Percentiles rank a stretch among this genome's conserved stretches.
Conservation (phyloP, 2,113 vertebrate genomes). For the Zosterops pallidus region DNA sequence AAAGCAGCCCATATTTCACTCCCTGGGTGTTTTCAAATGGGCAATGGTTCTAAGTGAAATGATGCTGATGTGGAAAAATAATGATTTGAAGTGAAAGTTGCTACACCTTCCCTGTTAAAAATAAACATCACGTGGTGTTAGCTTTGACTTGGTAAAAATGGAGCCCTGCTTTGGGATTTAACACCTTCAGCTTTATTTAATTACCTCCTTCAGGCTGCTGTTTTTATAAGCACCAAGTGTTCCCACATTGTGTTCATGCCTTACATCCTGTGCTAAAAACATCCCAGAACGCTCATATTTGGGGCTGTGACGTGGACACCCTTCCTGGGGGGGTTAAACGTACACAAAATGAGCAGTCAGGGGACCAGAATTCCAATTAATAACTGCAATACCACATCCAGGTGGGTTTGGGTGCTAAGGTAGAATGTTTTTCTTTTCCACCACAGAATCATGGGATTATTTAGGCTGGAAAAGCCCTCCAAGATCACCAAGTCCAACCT, state of each 20-base stretch:
- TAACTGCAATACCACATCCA: not conserved
- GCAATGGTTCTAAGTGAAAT: not conserved
- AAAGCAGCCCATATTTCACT: not conserved
- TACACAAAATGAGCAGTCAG: not conserved
- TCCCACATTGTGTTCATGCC: not conserved
- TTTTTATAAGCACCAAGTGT: conserved; percentile 5
- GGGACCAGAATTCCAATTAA: not conserved
- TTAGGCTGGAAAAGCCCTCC: not conserved
- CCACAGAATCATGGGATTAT: not conserved
- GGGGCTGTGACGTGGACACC: not conserved
- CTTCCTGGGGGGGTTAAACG: not conserved
- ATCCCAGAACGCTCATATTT: not conserved
- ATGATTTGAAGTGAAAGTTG: not conserved
- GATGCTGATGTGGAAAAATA: not conserved
- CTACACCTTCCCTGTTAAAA: conserved; percentile 7
- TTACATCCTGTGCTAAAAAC: not conserved
- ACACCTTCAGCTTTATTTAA: conserved; percentile 53
- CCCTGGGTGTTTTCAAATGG: not conserved
- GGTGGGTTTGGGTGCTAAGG: not conserved
- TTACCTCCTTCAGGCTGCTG: conserved; percentile 11
- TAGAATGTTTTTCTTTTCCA: accelerated
- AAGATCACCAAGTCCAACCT: not conserved
- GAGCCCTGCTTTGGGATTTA: conserved; percentile 28
- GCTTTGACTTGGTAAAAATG: not conserved
- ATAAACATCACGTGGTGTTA: not conserved